Base-by-base conservation (phyloP, 2,113 vertebrate species). In the Barnardius zonarius region DNA sequence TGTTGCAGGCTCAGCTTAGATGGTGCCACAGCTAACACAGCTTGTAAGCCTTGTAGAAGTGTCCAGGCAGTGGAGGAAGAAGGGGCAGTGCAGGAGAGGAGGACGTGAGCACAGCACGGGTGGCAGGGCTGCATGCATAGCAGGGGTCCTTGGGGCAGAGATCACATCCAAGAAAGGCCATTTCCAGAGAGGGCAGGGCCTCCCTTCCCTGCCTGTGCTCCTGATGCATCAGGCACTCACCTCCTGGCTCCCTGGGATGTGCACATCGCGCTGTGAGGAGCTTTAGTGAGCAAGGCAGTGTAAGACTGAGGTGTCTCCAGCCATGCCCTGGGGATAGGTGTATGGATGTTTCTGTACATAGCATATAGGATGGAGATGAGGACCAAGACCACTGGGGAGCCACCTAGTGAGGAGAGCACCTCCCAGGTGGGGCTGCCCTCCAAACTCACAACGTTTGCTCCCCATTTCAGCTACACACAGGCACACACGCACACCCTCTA, bases 321-420 rank as follows among this genome's bases (percentile, higher is more conserved):
- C 57, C 3, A 0, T 25, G 17, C 67, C 69, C 80, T 4, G 10
- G 68, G 68, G 67, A 46, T 41, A 39, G 67, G 44, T 1, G 0
- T n/a, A 54, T 67, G 62, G 35, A 37, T 70, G 13, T 39, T 81
- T 54, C 70, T 73, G 28, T 48, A 39, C 1, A 0, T 69, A 73
- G 64, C 52, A 30, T 30, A 31, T 2, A 39, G 63, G 39, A 51
- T 67, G 76, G 87, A 81, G 33, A 52, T 0, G 0, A 81, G 68
- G 59, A 93, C 27, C 33, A 76, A 74, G 41, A 49, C 23, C 48
- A 11, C 49, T 30, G 28, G 64, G 30, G 63, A 96, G 46, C 57
- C 78, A 86, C 41, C 33, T 66, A 31, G 59, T 17, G 72, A 67
- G 73, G 70, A 68, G 76, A 79, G 17, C 75, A 77, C 6, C 1